These are phyloP conservation scores for Macrophya alboannulata DNA, from an alignment of 2,888 invertebrate species.

Conservation along the genomic window DNA sequence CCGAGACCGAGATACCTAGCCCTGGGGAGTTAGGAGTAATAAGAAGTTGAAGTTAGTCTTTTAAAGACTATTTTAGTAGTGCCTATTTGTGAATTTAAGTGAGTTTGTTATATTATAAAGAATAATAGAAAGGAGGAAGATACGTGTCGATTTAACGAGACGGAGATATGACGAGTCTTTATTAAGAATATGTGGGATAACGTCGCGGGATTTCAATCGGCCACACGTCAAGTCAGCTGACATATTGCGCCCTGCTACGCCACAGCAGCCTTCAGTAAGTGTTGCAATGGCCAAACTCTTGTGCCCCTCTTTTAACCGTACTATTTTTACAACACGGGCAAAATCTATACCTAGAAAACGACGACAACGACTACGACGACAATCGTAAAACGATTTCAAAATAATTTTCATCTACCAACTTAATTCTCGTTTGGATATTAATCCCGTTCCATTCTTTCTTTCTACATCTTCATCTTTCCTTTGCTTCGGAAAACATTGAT, in stretches of 20 bases:
- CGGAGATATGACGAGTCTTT: constrained; percentile 58
- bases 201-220: constrained; percentile 77
- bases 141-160: constrained; percentile 42
- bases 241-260: constrained; percentile 80
- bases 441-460: not conserved
- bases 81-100: constrained; percentile 39
- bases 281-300: constrained; percentile 65
- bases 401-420: not conserved
- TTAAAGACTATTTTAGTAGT: constrained; percentile 53
- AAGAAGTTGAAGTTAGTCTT: constrained; percentile 56
- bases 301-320: constrained; percentile 60
- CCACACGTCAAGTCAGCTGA: constrained; percentile 80
- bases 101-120: constrained; percentile 10
- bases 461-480: not conserved
- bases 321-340: constrained; percentile 68
- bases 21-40: constrained; percentile 64
- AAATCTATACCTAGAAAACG: constrained; percentile 22
- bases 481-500: constrained; percentile 2
- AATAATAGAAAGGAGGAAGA: constrained; percentile 14
- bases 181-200: constrained; percentile 79
- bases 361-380: not conserved
- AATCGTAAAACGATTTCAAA: constrained; percentile 6
- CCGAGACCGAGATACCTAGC: constrained; percentile 28
- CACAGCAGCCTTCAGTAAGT: constrained; percentile 79
- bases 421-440: not conserved